Percentiles rank a stretch among this genome's conserved stretches.
These are phyloP conservation scores for Leptinotarsa haldemani DNA, from an alignment of 2,888 invertebrate genomes.

Conservation along the genomic window DNA sequence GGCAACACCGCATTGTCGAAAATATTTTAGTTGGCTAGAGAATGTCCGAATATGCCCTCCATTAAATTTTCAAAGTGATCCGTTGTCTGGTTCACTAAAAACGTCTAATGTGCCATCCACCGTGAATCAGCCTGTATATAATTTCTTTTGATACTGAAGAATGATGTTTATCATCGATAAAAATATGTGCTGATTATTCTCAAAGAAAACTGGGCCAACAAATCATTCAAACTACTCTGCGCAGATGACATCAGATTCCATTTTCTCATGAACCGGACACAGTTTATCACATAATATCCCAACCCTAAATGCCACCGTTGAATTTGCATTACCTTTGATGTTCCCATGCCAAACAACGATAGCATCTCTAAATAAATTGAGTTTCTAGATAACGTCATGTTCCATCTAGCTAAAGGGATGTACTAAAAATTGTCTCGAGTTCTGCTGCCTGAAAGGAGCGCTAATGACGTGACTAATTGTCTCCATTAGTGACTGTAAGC, in stretches of 20 bases:
- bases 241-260: not conserved
- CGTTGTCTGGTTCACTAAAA: too few relatives aligned
- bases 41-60: too few relatives aligned
- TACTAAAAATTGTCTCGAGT: conserved; percentile 25
- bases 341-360: conserved; percentile 30
- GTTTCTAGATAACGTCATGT: conserved; percentile 28
- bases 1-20: too few relatives aligned
- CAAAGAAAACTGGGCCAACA: too few relatives aligned
- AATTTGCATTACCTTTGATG: conserved; percentile 23
- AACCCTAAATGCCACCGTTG: not conserved
- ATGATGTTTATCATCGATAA: too few relatives aligned
- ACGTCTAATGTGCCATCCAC: too few relatives aligned
- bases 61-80: too few relatives aligned
- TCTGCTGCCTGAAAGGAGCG: conserved; percentile 20
- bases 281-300: not conserved
- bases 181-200: too few relatives aligned
- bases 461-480: conserved; percentile 33
- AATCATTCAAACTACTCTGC: not conserved
- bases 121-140: too few relatives aligned
- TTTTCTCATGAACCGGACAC: not conserved
- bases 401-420: conserved; percentile 25
- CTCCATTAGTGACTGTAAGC: conserved; percentile 22
- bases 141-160: too few relatives aligned
- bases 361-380: conserved; percentile 34
- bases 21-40: too few relatives aligned